These are phyloP conservation scores for Enteromius unitaeniatus DNA, from an alignment of 2,797 vertebrate genomes.

Conservation along the genomic window DNA sequence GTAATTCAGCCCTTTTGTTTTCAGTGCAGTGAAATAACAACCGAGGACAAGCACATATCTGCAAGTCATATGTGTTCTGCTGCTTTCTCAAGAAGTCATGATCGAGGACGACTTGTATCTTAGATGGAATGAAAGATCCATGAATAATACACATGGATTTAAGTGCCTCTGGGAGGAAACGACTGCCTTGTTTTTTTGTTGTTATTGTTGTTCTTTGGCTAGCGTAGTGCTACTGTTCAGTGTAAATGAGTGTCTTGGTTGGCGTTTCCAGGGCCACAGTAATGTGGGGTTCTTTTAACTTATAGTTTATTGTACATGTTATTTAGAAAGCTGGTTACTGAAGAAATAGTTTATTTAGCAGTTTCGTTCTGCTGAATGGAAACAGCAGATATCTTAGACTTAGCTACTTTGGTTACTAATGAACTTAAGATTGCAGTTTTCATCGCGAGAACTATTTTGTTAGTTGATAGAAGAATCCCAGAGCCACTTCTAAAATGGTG, in stretches of 20 bases:
- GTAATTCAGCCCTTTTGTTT: conserved; percentile 28
- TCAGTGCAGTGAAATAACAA: conserved; percentile 37
- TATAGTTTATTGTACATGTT: background rate
- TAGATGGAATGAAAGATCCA: conserved; percentile 44
- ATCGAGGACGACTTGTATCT: conserved; percentile 4
- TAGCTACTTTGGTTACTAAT: background rate
- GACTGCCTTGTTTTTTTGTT: conserved; percentile 54
- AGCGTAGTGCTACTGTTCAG: conserved; percentile 24
- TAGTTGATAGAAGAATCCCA: background rate
- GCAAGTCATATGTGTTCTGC: conserved; percentile 42
- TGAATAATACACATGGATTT: conserved; percentile 70
- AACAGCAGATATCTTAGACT: background rate
- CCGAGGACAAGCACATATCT: conserved; percentile 44
- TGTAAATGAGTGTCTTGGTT: conserved; percentile 26
- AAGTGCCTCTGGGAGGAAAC: conserved; percentile 64
- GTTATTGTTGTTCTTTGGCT: conserved; percentile 51
- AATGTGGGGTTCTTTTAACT: background rate
- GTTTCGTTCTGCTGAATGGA: background rate
- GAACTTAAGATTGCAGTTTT: background rate
- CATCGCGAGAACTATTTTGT: background rate
- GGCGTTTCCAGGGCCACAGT: background rate
- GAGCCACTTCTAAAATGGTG: too few species aligned
- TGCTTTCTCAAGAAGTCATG: background rate
- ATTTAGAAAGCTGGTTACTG: background rate
- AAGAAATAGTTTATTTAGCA: background rate